Evolutionary conservation across 2,113 vertebrate species (phyloP).

Genomic region (Xiphorhynchus elegans): DNA sequence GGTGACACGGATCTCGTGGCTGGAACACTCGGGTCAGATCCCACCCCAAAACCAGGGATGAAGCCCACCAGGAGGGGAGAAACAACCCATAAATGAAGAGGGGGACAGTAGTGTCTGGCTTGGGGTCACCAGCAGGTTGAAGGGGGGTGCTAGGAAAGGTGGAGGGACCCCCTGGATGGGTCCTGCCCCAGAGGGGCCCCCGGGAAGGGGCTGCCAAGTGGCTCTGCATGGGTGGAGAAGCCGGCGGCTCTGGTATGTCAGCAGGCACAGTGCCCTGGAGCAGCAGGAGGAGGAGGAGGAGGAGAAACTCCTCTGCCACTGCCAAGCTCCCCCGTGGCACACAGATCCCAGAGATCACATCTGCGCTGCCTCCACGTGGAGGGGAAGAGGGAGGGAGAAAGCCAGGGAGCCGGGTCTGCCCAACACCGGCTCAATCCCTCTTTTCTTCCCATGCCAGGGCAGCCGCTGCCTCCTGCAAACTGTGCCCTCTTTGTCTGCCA

Average conservation of each 20-base stretch:
- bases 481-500: slow-evolving; percentile 44
- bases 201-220: not conserved
- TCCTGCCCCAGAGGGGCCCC: not conserved
- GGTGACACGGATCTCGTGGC: fast-evolving
- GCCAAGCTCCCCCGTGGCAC: slow-evolving; percentile 37
- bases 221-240: not conserved
- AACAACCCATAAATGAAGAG: not conserved
- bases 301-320: slow-evolving; percentile 6
- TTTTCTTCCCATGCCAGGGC: slow-evolving; percentile 23
- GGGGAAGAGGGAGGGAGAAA: not conserved
- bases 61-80: not conserved
- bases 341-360: not conserved
- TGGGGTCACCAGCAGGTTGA: not conserved
- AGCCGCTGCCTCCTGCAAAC: not conserved
- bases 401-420: not conserved
- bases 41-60: not conserved
- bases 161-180: not conserved
- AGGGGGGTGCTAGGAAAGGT: not conserved
- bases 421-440: not conserved
- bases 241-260: slow-evolving; percentile 4
- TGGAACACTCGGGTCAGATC: not conserved
- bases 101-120: not conserved
- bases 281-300: slow-evolving; percentile 28
- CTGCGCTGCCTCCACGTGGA: not conserved
- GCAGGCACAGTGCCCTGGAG: slow-evolving; percentile 62